Evolutionary conservation across 2,113 vertebrate species (phyloP).

Genomic region (Crotalus horridus): DNA sequence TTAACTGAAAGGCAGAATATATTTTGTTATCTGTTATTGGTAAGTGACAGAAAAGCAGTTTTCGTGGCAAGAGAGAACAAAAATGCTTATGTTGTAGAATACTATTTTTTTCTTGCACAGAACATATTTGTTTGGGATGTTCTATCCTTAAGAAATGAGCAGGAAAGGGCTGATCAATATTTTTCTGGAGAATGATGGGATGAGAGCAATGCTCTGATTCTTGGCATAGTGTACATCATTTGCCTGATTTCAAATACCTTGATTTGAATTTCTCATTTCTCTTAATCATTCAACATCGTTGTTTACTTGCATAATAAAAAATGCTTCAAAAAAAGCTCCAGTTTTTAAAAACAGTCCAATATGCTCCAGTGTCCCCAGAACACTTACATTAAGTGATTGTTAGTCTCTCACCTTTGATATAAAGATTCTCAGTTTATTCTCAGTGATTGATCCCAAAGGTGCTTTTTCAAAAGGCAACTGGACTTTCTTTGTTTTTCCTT

Average conservation of each 20-base stretch:
- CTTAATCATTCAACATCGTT: background rate
- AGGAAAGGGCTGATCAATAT: background rate
- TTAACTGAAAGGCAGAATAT: background rate
- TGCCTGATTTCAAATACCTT: background rate
- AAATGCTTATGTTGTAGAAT: background rate
- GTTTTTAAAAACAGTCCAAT: background rate
- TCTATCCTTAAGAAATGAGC: background rate
- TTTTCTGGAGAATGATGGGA: background rate
- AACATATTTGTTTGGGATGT: background rate
- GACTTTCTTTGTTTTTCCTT: background rate
- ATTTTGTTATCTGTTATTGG: background rate
- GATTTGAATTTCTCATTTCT: background rate
- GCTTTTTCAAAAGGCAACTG: too few relatives aligned
- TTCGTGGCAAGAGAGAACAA: background rate
- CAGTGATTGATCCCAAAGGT: background rate
- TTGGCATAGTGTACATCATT: background rate
- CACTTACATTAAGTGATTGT: background rate
- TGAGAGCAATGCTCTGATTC: background rate
- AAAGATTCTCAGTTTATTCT: background rate
- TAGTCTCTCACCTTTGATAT: background rate
- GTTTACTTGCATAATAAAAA: background rate
- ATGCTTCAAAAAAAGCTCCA: background rate
- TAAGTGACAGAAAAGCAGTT: background rate
- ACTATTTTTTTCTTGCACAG: background rate
- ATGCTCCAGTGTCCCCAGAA: background rate